Evolutionary conservation across 2,113 vertebrate species (phyloP).

Genomic region (Channa argus): DNA sequence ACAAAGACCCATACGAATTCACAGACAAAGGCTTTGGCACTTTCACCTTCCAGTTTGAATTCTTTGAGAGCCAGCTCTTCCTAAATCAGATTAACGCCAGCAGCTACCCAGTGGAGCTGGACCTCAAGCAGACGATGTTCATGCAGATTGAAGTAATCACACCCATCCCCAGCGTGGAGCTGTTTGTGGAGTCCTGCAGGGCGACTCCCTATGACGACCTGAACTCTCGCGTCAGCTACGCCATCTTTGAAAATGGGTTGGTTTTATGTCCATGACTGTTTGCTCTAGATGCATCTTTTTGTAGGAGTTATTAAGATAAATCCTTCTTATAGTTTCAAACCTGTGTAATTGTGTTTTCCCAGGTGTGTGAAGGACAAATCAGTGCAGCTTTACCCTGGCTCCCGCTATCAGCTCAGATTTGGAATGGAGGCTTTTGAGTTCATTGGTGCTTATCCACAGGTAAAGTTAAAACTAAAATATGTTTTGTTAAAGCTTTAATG

Average conservation of each 20-base stretch:
- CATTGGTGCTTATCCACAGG: slow-evolving; percentile 59
- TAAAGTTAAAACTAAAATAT: slow-evolving; percentile 16
- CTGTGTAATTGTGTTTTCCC: neutral
- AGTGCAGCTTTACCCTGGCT: slow-evolving; percentile 36
- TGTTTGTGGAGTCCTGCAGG: slow-evolving; percentile 76
- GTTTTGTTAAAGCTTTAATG: too few relatives aligned
- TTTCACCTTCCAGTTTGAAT: slow-evolving; percentile 67
- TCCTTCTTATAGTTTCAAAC: too few relatives aligned
- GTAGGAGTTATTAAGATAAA: too few relatives aligned
- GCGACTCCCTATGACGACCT: slow-evolving; percentile 70
- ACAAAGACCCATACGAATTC: slow-evolving; percentile 57
- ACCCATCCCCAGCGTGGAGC: slow-evolving; percentile 50
- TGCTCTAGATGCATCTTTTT: too few relatives aligned
- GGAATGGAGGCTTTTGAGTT: slow-evolving; percentile 72
- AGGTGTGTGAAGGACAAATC: slow-evolving; percentile 68
- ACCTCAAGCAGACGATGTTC: slow-evolving; percentile 64
- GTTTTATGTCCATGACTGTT: too few relatives aligned
- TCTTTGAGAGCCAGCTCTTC: slow-evolving; percentile 32
- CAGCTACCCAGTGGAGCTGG: slow-evolving; percentile 65
- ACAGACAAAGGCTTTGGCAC: slow-evolving; percentile 64
- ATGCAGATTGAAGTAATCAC: slow-evolving; percentile 64
- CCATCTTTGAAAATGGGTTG: slow-evolving; percentile 61
- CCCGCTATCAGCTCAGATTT: slow-evolving; percentile 57
- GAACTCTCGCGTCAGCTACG: slow-evolving; percentile 50
- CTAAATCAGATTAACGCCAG: neutral